A percentile compares a stretch with the other conserved stretches of the same genome.
Conservation (phyloP, 2,797 vertebrate species). For the Pachyuromys duprasi region DNA sequence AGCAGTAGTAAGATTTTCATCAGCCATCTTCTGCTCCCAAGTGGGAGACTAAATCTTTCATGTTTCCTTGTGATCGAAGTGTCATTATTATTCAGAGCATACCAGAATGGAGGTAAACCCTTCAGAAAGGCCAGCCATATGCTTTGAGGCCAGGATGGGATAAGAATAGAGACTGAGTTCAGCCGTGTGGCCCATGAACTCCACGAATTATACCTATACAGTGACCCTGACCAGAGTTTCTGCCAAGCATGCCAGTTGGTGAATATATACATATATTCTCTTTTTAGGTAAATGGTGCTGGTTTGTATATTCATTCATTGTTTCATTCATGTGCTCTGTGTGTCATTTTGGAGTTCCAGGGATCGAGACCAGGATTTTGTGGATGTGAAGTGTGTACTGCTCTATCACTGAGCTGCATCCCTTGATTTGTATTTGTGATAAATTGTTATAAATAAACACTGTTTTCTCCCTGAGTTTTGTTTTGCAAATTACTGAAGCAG, state of each 20-base stretch:
- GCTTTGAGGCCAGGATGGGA: neutral
- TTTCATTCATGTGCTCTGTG: neutral
- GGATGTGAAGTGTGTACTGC: neutral
- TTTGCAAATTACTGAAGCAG: constrained; percentile 11
- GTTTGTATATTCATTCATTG: neutral
- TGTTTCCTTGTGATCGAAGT: constrained; percentile 8
- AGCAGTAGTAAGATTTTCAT: constrained; percentile 1
- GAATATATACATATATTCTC: neutral
- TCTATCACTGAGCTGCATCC: neutral
- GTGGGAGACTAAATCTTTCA: neutral
- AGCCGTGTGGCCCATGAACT: neutral
- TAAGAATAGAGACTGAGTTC: neutral
- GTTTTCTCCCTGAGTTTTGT: neutral
- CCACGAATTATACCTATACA: neutral
- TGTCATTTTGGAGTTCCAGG: neutral
- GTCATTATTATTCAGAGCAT: neutral
- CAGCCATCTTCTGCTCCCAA: neutral
- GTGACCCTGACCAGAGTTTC: neutral
- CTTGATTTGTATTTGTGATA: constrained; percentile 18
- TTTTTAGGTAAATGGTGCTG: neutral
- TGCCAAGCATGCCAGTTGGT: neutral
- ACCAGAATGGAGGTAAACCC: neutral
- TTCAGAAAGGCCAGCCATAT: neutral
- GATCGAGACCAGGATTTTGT: neutral
- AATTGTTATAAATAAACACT: neutral